These are phyloP conservation scores for Cnemophilus loriae DNA, from an alignment of 2,113 vertebrate genomes.

Conservation along the genomic window DNA sequence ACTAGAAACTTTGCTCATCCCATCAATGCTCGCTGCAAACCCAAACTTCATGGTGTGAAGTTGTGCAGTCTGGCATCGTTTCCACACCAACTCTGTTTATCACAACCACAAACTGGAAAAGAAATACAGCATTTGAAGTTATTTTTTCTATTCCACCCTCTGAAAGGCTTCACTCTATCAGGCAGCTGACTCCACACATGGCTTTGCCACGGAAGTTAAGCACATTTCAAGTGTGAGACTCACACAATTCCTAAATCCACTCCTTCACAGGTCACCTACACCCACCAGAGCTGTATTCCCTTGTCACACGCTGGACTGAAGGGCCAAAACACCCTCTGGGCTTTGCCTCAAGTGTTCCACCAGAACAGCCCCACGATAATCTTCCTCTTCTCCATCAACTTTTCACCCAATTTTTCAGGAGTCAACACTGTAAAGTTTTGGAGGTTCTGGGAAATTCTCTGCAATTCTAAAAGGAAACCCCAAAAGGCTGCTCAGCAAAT, in stretches of 20 bases:
- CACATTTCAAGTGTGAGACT: background rate
- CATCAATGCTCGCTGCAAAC: background rate
- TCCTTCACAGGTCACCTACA: background rate
- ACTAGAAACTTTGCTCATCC: background rate
- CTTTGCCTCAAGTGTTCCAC: background rate
- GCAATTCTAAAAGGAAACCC: background rate
- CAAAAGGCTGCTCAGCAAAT: background rate
- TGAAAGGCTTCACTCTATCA: background rate
- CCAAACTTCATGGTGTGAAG: rapidly evolving
- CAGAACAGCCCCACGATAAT: background rate
- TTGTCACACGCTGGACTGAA: background rate
- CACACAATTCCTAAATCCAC: background rate
- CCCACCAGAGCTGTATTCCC: background rate
- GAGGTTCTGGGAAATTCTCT: background rate
- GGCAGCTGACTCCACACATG: background rate
- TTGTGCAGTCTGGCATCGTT: background rate
- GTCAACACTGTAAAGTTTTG: background rate
- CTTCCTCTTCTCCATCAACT: background rate
- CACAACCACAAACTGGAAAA: background rate
- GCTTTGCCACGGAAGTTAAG: background rate
- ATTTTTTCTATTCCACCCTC: background rate
- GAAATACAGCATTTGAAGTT: background rate
- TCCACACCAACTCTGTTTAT: background rate
- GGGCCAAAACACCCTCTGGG: background rate
- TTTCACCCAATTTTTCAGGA: background rate